These are phyloP conservation scores for Mormyrus lacerda DNA, from an alignment of 2,113 vertebrate species.

Conservation along the genomic window DNA sequence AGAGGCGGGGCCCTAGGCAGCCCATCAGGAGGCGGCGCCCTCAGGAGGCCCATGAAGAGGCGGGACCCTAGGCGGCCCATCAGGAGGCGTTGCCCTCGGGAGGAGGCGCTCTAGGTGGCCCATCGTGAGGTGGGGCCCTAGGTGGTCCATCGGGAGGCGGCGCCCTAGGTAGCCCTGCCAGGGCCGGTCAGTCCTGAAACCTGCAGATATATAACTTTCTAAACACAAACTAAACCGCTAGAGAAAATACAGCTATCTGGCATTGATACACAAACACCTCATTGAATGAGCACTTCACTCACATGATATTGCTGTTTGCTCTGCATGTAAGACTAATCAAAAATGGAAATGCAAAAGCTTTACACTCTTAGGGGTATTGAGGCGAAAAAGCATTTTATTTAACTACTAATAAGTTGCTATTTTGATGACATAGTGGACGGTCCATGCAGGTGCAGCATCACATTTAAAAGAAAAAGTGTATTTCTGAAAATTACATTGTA, in stretches of 20 bases:
- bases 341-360: not conserved
- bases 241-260: not conserved
- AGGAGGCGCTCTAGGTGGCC: too few relatives aligned
- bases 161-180: too few relatives aligned
- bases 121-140: too few relatives aligned
- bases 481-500: not conserved
- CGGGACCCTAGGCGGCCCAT: too few relatives aligned
- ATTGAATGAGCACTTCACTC: not conserved
- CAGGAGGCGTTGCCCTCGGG: too few relatives aligned
- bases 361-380: not conserved
- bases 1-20: too few relatives aligned
- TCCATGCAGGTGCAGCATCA: not conserved
- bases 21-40: too few relatives aligned
- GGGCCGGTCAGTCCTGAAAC: too few relatives aligned
- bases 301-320: not conserved
- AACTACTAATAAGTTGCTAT: not conserved
- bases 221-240: too few relatives aligned
- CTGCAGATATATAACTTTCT: too few relatives aligned
- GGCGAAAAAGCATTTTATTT: not conserved
- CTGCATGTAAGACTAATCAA: not conserved
- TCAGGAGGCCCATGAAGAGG: too few relatives aligned
- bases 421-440: not conserved
- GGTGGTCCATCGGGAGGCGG: too few relatives aligned
- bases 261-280: not conserved
- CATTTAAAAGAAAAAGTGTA: not conserved